Evolutionary conservation across 2,113 vertebrate species (phyloP).

Genomic region (Sitta europaea): DNA sequence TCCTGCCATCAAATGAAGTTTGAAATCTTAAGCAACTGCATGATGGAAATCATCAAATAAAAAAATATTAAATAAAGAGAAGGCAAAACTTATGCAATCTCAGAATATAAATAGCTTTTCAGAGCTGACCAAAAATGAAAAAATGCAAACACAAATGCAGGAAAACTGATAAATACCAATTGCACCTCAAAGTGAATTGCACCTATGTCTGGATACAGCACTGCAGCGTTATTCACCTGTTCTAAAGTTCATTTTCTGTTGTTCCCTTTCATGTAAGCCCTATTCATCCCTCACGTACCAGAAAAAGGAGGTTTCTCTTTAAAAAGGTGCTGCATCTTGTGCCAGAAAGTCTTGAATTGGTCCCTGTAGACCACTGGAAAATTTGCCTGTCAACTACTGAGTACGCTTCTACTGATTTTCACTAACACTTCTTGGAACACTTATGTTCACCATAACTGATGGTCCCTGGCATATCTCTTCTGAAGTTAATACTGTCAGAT

Average conservation of each 20-base stretch:
- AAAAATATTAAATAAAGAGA: not conserved
- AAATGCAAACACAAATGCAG: not conserved
- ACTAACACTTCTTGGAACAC: not conserved
- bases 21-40: not conserved
- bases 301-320: not conserved
- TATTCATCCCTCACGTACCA: not conserved
- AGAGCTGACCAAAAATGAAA: not conserved
- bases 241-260: not conserved
- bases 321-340: not conserved
- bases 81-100: not conserved
- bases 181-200: not conserved
- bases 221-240: not conserved
- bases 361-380: not conserved
- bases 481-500: not conserved
- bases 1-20: not conserved
- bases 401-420: not conserved
- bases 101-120: not conserved
- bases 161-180: not conserved
- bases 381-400: not conserved
- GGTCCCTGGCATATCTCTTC: not conserved
- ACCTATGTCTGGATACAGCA: not conserved
- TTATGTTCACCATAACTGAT: not conserved
- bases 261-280: not conserved
- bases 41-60: not conserved
- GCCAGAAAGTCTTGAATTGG: not conserved